These are phyloP conservation scores for Prionailurus bengalensis DNA, from an alignment of 2,113 vertebrate genomes.

Conservation along the genomic window DNA sequence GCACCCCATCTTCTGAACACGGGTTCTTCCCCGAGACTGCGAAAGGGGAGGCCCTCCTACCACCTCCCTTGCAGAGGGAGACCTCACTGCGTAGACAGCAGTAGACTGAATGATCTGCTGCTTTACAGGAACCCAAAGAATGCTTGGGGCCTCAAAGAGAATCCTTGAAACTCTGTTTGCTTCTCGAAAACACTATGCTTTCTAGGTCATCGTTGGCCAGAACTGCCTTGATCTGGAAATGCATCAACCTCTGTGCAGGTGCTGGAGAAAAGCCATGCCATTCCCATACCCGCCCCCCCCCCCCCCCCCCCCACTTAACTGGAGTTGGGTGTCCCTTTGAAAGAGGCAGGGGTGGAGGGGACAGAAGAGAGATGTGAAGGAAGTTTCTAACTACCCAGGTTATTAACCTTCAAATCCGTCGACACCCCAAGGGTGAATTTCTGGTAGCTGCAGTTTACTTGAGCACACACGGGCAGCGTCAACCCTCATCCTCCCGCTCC, in stretches of 20 bases:
- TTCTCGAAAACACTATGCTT: too few relatives aligned
- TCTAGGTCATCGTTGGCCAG: neutral
- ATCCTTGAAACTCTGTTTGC: too few relatives aligned
- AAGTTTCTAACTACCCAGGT: neutral
- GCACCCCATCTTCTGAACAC: neutral
- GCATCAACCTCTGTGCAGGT: accelerated
- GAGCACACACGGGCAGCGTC: neutral
- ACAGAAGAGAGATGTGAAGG: neutral
- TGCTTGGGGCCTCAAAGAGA: neutral
- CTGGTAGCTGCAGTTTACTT: conserved; percentile 71
- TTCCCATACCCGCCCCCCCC: too few relatives aligned
- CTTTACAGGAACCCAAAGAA: neutral
- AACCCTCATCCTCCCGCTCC: neutral
- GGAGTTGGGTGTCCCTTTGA: neutral
- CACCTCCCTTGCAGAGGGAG: neutral
- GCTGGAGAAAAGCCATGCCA: neutral
- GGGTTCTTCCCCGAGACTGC: accelerated
- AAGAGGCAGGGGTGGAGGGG: neutral
- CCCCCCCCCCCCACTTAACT: neutral
- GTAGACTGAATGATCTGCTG: neutral
- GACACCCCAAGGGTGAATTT: conserved; percentile 48
- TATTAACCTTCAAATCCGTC: conserved; percentile 34
- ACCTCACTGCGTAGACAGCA: neutral
- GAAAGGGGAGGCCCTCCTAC: neutral
- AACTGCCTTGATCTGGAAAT: neutral